Base-by-base conservation (phyloP, 1,140 invertebrate genomes). In the Dendroctonus ponderosae region DNA sequence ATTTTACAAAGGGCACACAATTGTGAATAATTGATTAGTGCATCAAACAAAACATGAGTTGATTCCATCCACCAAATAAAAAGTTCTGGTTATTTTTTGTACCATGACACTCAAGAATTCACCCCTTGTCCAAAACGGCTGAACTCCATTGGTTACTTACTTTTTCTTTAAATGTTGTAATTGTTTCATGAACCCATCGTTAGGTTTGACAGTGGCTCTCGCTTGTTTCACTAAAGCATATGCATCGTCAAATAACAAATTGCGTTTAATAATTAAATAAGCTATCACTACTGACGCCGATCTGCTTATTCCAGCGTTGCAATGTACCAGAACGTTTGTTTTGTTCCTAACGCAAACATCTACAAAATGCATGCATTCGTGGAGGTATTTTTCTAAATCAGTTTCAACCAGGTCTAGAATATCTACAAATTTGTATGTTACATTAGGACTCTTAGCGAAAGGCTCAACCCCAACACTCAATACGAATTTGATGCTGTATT, bases 281-380 rank as follows among this genome's bases (percentile, higher is more conserved):
- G 88, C 91, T 62, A 96, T 88, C 9, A 91, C 86, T 52, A 96
- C 82, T 41, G 88, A 85, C 5, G 93, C 84, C n/a, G 93, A 92
- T 14, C 94, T 81, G 8, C 93, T 96, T 3, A 96, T 86, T 7
- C 95, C 95, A 5, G 93, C 92, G 79, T 95, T 95, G 76, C 94
- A 97, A 79, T 97, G 94, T 0, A 97, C 87, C 61, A 95, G 82
- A 58, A 95, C 82, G 77, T 87, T 89, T 38, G 86, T 84, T 49
- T 78, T 74, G 59, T 79, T 44, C 77, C 81, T 49, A 39, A 72
- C 51, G 43, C 72, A 71, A 42, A 78, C 70, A 38, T 79, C 60
- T 50, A 92, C 87, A 69, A 87, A 87, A 9, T 78, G 65, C 57
- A 85, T 79, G 73, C 85, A 84, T 12, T 82, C 75, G 46, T 79